These are phyloP conservation scores for Lophotis ruficrista DNA, from an alignment of 2,113 vertebrate genomes.

Conservation along the genomic window DNA sequence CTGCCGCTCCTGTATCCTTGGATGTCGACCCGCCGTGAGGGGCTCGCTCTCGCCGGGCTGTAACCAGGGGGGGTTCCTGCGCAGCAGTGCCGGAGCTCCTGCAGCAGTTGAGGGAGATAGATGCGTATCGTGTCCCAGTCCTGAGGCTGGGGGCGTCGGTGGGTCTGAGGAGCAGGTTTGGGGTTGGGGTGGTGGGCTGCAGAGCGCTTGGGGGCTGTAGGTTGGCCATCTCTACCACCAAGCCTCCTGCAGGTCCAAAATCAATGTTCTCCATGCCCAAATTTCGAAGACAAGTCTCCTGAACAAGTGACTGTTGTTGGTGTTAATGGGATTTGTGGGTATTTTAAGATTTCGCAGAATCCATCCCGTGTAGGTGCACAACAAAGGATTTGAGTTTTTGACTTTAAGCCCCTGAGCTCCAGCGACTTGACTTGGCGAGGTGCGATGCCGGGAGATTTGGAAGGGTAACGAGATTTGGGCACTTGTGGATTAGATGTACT, in stretches of 20 bases:
- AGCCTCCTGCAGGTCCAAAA: neutral
- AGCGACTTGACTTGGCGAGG: neutral
- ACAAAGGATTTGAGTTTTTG: neutral
- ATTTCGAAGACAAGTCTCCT: neutral
- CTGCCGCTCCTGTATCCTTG: constrained; percentile 94
- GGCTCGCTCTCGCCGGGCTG: neutral
- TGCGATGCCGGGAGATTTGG: neutral
- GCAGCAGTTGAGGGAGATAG: too few species aligned
- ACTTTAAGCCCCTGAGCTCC: constrained; percentile 15
- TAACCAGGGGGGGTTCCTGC: neutral
- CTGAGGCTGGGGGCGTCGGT: neutral
- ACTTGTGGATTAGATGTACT: constrained; percentile 8
- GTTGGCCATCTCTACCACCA: neutral
- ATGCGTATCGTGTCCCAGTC: fast-evolving
- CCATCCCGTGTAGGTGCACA: neutral
- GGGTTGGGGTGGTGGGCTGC: neutral
- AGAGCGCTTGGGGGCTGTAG: fast-evolving
- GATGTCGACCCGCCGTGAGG: neutral
- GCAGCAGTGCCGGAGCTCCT: neutral
- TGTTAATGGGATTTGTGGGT: neutral
- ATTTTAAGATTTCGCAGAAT: neutral
- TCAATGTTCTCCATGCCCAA: neutral
- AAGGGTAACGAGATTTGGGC: neutral
- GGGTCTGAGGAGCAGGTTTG: neutral
- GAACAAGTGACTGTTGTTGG: neutral